Evolutionary conservation across 2,797 vertebrate genomes (phyloP), one percentile per base, ranked within the genome.

Genomic region (Tragopan temminckii): DNA sequence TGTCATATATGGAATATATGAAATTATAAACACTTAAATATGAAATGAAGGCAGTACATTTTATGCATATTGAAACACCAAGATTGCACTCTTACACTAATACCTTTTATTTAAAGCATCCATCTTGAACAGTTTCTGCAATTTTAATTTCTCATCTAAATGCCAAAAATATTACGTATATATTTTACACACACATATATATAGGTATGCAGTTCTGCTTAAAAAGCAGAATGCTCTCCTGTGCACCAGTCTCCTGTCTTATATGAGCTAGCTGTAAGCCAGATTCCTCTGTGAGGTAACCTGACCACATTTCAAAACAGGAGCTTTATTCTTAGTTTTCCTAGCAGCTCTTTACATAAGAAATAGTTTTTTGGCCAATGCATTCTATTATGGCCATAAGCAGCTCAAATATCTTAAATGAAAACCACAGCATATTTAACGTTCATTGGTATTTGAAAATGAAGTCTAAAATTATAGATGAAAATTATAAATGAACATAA

Each of bases 51-150:
- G 10, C 11, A 62, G 62, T 29, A 42, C 11, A 33, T 64, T 67
- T 58, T 33, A 52, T 11, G 11, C 45, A 8, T 62, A n/a, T 9
- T 68, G 57, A 52, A 85, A 18, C 10, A 76, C 17, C 18, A 55
- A 61, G 25, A 64, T 23, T 42, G 10, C 35, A 55, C 74, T 55
- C 45, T 38, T 75, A 18, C 24, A 57, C 18, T 40, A 68, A 58
- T 10, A 46, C 7, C 7, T 68, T 71, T 53, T 7, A 33, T 7
- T 5, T 11, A 75, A 84, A 0, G 0, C 9, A 61, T 35, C 33
- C n/a, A 69, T 35, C 35, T 48, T 31, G 35, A 90, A 85, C 36
- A 70, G 46, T 13, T 42, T 57, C 63, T 64, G 16, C 0, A 1
- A 36, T 71, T 80, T 78, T 88, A 5, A 77, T 55, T 9, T 80